Base-by-base conservation (phyloP, 2,888 invertebrate species). In the Melanophora roralis region DNA sequence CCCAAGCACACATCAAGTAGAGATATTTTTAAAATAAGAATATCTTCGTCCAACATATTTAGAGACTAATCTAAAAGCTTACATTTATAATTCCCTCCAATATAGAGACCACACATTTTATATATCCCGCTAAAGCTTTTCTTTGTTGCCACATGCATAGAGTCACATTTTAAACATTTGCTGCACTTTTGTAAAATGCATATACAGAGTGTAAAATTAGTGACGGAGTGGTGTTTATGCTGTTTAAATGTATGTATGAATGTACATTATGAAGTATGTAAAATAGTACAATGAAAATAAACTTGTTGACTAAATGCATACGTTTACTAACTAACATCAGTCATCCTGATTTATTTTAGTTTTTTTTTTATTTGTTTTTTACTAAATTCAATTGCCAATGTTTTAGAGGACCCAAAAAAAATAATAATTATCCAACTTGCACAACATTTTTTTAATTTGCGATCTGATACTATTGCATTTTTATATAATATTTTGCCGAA, bases 121-220 rank as follows among this genome's bases (percentile, higher is more conserved):
- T 69, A 64, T 69, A 76, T 64, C 57, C 45, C 47, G 57, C 9
- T 49, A 64, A 77, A 77, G 76, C 76, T 77, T 71, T 69, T 62
- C 47, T 12, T 14, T 14, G 34, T 45, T 9, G 6, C n/a, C 16
- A 45, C 21, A 23, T 32, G 40, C 49, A 60, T 23, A n/a, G n/a
- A n/a, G n/a, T n/a, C n/a, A 23, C 38, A 57, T 16, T 47, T 8
- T 43, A 45, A 19, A 34, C 34, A 55, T 53, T 45, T 57, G 11
- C 32, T 27, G 16, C 23, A 16, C 45, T 12, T n/a, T n/a, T 12
- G 43, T 16, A 16, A 49, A 32, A 21, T 47, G 47, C 21, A 21
- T 47, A 47, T 21, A 21, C 12, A n/a, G n/a, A n/a, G n/a, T n/a
- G n/a, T n/a, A n/a, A n/a, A n/a, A n/a, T n/a, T n/a, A n/a, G n/a